These are phyloP conservation scores for Etheostoma cragini DNA, from an alignment of 2,113 vertebrate genomes.

Conservation along the genomic window DNA sequence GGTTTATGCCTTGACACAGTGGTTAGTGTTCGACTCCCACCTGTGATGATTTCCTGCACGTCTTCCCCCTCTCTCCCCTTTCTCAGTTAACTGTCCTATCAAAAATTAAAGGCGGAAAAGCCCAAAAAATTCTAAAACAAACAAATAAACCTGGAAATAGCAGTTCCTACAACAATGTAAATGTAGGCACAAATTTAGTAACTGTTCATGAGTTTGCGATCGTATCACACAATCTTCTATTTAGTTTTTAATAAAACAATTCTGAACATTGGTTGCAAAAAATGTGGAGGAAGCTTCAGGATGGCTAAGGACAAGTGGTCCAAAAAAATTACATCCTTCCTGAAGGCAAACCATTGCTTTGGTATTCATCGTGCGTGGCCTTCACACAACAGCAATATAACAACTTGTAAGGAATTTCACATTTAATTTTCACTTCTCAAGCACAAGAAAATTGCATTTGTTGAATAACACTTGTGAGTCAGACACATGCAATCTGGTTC, in stretches of 20 bases:
- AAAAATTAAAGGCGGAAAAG: too few relatives aligned
- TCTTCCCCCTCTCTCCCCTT: too few relatives aligned
- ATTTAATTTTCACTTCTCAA: conserved; percentile 3
- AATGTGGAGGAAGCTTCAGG: background rate
- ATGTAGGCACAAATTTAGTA: background rate
- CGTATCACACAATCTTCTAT: background rate
- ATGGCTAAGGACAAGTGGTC: background rate
- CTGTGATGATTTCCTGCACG: too few relatives aligned
- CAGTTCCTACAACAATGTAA: background rate
- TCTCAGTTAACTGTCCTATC: too few relatives aligned
- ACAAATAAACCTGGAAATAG: background rate
- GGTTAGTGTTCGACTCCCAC: too few relatives aligned
- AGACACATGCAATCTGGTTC: background rate
- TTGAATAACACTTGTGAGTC: conserved; percentile 1
- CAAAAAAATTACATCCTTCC: background rate
- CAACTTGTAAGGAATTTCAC: conserved; percentile 5
- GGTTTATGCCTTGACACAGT: too few relatives aligned
- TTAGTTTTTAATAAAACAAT: background rate
- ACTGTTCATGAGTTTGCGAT: background rate
- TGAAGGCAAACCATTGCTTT: background rate
- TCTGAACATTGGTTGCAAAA: background rate
- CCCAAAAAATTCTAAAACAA: too few relatives aligned
- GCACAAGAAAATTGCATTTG: background rate
- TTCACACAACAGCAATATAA: conserved; percentile 5
- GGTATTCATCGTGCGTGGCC: background rate